A percentile compares a stretch with the other conserved stretches of the same genome.
Conservation (phyloP, 2,113 vertebrate species). For the Stegostoma tigrinum region DNA sequence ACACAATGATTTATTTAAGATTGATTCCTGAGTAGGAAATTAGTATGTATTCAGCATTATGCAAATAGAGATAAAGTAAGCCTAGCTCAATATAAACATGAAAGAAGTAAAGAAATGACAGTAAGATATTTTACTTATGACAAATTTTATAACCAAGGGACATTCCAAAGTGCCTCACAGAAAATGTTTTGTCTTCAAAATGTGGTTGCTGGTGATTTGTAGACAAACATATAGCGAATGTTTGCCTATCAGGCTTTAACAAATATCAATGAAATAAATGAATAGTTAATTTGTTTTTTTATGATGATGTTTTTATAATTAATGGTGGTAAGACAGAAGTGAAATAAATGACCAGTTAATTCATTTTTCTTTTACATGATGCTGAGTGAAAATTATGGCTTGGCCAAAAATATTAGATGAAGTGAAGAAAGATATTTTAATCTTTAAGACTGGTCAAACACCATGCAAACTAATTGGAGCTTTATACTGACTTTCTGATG, state of each 20-base stretch:
- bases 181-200: background rate
- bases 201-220: background rate
- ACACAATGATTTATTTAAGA: background rate
- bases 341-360: background rate
- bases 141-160: background rate
- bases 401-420: background rate
- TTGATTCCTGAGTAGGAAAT: background rate
- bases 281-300: background rate
- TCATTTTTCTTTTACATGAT: background rate
- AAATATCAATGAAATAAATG: constrained; percentile 1
- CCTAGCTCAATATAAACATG: background rate
- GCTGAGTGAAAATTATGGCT: background rate
- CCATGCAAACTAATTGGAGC: background rate
- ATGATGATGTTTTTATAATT: background rate
- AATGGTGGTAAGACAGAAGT: background rate
- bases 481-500: too few relatives aligned
- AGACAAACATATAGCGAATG: background rate
- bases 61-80: background rate
- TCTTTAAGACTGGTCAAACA: background rate
- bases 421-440: background rate
- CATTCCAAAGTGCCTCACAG: background rate
- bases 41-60: background rate
- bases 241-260: background rate
- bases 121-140: background rate
- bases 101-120: background rate